Conservation (phyloP, 2,113 vertebrate genomes). For the Scopus umbretta region DNA sequence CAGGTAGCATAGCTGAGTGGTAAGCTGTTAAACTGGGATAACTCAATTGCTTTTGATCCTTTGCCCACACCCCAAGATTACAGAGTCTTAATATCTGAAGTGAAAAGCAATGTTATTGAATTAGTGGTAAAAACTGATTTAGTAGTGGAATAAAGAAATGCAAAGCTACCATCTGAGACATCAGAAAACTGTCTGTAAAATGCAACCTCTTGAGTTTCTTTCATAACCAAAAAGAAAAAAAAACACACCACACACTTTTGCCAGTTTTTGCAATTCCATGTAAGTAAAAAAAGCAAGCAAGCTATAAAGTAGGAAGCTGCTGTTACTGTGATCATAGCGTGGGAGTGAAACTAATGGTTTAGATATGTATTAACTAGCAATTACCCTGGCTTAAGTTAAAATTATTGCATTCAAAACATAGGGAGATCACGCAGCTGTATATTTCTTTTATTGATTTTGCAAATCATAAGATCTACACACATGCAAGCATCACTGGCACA, state of each 20-base stretch:
- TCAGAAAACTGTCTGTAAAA: not conserved
- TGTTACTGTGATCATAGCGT: not conserved
- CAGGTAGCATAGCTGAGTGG: not conserved
- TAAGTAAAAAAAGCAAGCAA: not conserved
- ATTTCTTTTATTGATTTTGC: not conserved
- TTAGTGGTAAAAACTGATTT: not conserved
- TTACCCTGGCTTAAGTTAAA: constrained; percentile 8
- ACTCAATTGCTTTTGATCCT: not conserved
- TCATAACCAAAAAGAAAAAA: not conserved
- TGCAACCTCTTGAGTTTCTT: not conserved
- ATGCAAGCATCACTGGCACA: not conserved
- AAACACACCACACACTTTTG: not conserved
- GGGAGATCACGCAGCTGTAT: not conserved
- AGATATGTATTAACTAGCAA: not conserved
- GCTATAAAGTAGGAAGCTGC: not conserved
- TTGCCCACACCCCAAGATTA: not conserved
- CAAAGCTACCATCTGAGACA: not conserved
- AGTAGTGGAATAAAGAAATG: not conserved
- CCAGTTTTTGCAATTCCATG: not conserved
- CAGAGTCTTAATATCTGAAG: not conserved
- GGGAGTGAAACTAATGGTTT: not conserved
- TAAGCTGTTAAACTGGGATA: not conserved
- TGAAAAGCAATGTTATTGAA: not conserved
- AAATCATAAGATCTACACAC: not conserved
- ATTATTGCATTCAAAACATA: not conserved